A percentile compares a stretch with the other conserved stretches of the same genome.
Conservation (phyloP, 2,113 vertebrate species). For the Physeter macrocephalus region DNA sequence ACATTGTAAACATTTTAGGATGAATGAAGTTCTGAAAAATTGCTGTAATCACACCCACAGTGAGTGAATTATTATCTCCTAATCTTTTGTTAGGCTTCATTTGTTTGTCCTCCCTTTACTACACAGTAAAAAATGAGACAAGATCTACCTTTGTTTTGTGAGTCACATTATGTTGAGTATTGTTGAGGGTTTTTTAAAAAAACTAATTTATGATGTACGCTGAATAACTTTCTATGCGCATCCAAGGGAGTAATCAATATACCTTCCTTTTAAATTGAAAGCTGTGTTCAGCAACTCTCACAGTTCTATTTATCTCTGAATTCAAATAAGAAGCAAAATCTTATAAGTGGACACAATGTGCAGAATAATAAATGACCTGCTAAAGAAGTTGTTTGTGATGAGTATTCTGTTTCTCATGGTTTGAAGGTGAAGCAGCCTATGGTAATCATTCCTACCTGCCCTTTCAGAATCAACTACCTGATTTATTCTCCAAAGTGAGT, state of each 20-base stretch:
- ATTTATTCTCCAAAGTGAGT: background rate
- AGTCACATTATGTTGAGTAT: background rate
- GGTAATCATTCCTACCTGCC: background rate
- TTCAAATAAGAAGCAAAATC: constrained; percentile 20
- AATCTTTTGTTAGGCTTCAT: background rate
- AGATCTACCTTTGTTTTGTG: background rate
- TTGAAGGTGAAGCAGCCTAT: background rate
- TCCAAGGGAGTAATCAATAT: constrained; percentile 35
- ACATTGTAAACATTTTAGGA: background rate
- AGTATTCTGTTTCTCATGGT: background rate
- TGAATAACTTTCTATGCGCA: background rate
- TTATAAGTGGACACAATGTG: background rate
- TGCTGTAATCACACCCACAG: background rate
- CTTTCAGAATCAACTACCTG: background rate
- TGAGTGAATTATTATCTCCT: background rate
- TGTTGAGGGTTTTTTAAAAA: background rate
- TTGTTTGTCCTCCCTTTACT: constrained; percentile 9
- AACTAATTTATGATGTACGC: constrained; percentile 1
- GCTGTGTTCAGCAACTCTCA: background rate
- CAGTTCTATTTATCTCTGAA: constrained; percentile 36
- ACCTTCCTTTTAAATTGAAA: constrained; percentile 8
- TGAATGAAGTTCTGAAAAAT: background rate
- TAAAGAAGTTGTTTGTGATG: background rate
- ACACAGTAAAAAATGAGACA: background rate
- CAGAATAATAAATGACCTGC: background rate